Conservation (phyloP, 92 coral and sea anemone species). For the Scolanthus callimorphus region DNA sequence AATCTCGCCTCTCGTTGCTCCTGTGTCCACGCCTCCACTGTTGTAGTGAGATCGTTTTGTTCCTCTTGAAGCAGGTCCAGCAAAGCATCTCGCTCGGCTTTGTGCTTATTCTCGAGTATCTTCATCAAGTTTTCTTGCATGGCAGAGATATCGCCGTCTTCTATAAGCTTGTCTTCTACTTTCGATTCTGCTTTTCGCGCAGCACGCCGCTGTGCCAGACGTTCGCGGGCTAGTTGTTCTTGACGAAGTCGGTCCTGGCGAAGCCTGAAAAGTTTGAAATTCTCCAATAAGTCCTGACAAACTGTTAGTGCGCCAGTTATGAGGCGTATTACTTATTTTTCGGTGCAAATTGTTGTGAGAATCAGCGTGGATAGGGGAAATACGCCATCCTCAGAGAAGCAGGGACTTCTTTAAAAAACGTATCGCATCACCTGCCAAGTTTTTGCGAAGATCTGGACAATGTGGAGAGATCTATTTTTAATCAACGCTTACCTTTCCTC, state of each 20-base stretch:
- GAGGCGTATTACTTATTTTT: too few species aligned
- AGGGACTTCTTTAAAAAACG: too few species aligned
- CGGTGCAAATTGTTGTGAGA: too few species aligned
- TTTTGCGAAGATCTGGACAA: too few species aligned
- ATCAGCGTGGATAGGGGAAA: too few species aligned
- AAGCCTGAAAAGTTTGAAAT: constrained; percentile 67
- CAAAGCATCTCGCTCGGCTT: constrained; percentile 84
- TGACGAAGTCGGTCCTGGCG: constrained; percentile 88
- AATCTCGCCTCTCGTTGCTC: constrained; percentile 83
- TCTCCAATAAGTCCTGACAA: too few species aligned
- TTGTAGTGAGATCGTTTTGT: constrained; percentile 44
- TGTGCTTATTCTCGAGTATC: constrained; percentile 79
- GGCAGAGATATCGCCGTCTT: constrained; percentile 74
- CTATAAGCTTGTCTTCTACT: constrained; percentile 63
- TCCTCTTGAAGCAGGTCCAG: constrained; percentile 77
- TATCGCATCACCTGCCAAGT: too few species aligned
- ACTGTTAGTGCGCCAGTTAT: too few species aligned
- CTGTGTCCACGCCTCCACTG: constrained; percentile 79
- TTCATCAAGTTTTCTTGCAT: constrained; percentile 91
- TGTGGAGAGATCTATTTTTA: too few species aligned
- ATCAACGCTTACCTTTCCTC: constrained; percentile 94
- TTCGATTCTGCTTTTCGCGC: constrained; percentile 39
- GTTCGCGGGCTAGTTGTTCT: constrained; percentile 92
- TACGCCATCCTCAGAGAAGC: too few species aligned
- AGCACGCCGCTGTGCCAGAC: constrained; percentile 82